Conservation (phyloP, 2,888 invertebrate species). For the Caenorhabditis japonica region DNA sequence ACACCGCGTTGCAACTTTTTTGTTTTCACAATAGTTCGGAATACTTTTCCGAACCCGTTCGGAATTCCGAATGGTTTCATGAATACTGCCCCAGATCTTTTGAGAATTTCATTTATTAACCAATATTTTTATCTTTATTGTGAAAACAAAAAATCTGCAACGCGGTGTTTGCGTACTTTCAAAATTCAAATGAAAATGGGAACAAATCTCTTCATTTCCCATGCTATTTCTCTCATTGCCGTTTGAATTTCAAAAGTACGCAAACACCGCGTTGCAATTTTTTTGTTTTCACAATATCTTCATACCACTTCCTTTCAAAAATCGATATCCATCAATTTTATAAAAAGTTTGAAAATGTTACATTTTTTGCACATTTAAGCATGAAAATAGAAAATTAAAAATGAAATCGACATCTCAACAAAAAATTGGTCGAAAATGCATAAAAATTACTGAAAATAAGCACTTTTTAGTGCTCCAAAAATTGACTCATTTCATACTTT, state of each 20-base stretch:
- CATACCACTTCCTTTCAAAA: constrained; percentile 30
- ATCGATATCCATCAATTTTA: constrained; percentile 40
- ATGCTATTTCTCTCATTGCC: too few relatives aligned
- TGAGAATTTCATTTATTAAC: constrained; percentile 23
- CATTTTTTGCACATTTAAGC: constrained; percentile 40
- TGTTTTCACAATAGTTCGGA: too few relatives aligned
- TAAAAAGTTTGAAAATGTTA: constrained; percentile 36
- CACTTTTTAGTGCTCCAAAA: constrained; percentile 43
- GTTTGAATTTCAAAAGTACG: too few relatives aligned
- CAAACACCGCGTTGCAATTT: too few relatives aligned
- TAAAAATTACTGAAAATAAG: constrained; percentile 40
- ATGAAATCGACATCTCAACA: constrained; percentile 39
- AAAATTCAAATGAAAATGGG: too few relatives aligned
- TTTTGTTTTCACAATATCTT: too few relatives aligned
- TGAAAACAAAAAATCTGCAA: constrained; percentile 25
- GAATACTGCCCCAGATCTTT: too few relatives aligned
- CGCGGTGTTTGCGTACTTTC: too few relatives aligned
- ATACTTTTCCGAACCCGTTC: too few relatives aligned
- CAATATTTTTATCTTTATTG: constrained; percentile 24
- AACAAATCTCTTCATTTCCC: too few relatives aligned
- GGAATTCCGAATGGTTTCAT: too few relatives aligned
- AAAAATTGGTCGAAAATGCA: constrained; percentile 34
- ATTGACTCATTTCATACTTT: constrained; percentile 23
- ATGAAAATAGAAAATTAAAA: constrained; percentile 40
- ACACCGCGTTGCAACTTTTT: too few relatives aligned